Conservation (phyloP, 1,140 invertebrate genomes). For the Drosophila watanabei region DNA sequence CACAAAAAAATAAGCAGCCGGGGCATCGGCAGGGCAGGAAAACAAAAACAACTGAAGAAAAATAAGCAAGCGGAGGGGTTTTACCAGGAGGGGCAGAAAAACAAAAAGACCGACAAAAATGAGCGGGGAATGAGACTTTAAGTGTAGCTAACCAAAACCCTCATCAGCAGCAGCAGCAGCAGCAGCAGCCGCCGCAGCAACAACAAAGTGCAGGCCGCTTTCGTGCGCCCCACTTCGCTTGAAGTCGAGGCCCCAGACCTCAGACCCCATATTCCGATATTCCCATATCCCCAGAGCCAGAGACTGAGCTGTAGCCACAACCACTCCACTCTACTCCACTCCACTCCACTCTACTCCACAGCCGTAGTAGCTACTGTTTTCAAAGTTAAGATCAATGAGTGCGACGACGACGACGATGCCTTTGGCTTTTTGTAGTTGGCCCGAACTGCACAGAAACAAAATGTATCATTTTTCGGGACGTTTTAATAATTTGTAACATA, state of each 20-base stretch:
- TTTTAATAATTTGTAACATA: too few relatives aligned
- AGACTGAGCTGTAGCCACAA: conserved; percentile 9
- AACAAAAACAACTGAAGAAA: conserved; percentile 34
- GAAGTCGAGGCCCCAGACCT: conserved; percentile 41
- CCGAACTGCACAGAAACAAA: conserved; percentile 33
- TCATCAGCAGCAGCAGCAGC: conserved; percentile 65
- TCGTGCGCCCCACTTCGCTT: conserved; percentile 65
- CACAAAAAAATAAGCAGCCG: conserved; percentile 30
- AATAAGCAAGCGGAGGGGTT: conserved; percentile 13
- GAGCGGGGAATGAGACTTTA: conserved; percentile 65
- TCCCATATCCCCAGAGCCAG: conserved; percentile 23
- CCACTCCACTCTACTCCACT: conserved; percentile 28
- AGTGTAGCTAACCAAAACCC: conserved; percentile 77
- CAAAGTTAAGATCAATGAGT: conserved; percentile 85
- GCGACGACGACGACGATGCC: conserved; percentile 62
- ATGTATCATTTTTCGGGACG: neutral
- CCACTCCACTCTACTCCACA: conserved; percentile 43
- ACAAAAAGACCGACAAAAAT: conserved; percentile 69
- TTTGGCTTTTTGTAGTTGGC: conserved; percentile 55
- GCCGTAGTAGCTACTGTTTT: conserved; percentile 82
- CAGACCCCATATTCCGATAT: conserved; percentile 33
- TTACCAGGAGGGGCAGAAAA: conserved; percentile 23
- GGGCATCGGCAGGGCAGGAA: conserved; percentile 30
- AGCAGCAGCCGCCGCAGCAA: conserved; percentile 38
- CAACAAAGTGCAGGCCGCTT: conserved; percentile 79